Evolutionary conservation across 2,888 invertebrate species (phyloP), one percentile per base, ranked within the genome.

Genomic region (Xylota segnis): DNA sequence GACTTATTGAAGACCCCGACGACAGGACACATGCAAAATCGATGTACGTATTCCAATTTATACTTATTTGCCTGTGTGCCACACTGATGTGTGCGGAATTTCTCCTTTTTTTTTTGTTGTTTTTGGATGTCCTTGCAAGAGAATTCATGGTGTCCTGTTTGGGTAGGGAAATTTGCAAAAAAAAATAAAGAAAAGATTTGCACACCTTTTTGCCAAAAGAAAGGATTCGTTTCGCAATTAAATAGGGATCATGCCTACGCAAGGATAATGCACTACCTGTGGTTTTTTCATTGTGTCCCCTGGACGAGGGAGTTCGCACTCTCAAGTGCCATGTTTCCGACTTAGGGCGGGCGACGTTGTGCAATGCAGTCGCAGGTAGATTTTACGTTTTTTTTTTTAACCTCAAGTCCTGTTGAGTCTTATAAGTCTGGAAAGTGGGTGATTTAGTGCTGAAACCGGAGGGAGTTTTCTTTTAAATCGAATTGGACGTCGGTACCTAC

Each of bases 1-100:
- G 91, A 91, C 86, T 89, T 92, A 88, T 88, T 92, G 65, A 92
- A 91, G 79, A 89, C 90, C 56, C 89, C 91, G 65, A 89, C 90
- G 37, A 54, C 86, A 71, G 90, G 89, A 84, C 91, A 90, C 72
- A 90, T 91, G 89, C 91, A 91, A 87, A 92, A 90, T 89, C 90
- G 91, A 91, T 92, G 92, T 92, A 92, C 89, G 92, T 92, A 88
- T 70, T 52, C 0, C 10, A 63, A 1, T 40, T 75, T 12, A 43
- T 61, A 45, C n/a, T n/a, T n/a, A n/a, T n/a, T n/a, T n/a, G n/a
- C n/a, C n/a, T n/a, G n/a, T n/a, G n/a, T n/a, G n/a, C n/a, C n/a
- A n/a, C n/a, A n/a, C n/a, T n/a, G n/a, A n/a, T n/a, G n/a, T 50
- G 6, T 23, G 43, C 12, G 16, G 32, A 50, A 32, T 58, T 78